phyloP scores from a whole-genome alignment of 2,797 vertebrate genomes.

The Hoplostethus mediterraneus region DNA sequence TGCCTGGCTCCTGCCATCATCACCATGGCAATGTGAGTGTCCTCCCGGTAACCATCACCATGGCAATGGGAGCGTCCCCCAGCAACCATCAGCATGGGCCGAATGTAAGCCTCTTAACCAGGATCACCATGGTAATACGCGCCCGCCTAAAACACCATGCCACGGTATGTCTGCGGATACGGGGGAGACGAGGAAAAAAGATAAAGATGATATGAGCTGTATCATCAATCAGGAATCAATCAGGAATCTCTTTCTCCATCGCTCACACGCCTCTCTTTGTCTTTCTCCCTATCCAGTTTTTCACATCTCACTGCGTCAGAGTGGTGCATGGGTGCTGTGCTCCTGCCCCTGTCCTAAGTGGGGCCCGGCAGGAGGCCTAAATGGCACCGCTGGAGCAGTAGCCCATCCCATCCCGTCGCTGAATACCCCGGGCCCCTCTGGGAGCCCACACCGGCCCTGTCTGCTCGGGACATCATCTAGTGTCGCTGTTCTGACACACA shows the following conservation, averaged over 20 bases:
- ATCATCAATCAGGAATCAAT: slow-evolving; percentile 23
- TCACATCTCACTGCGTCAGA: slow-evolving; percentile 47
- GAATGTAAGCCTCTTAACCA: slow-evolving; percentile 84
- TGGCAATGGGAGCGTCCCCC: slow-evolving; percentile 85
- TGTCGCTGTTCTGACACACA: slow-evolving; percentile 71
- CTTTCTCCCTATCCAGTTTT: slow-evolving; percentile 29
- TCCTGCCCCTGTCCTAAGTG: slow-evolving; percentile 53
- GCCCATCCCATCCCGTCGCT: slow-evolving; percentile 41
- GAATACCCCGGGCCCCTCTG: slow-evolving; percentile 52
- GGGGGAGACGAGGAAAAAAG: slow-evolving; percentile 1
- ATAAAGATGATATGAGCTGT: slow-evolving; percentile 33
- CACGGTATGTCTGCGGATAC: slow-evolving; percentile 46
- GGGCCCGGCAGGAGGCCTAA: slow-evolving; percentile 66
- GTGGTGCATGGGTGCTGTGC: slow-evolving; percentile 37
- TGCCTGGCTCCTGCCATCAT: slow-evolving; percentile 81
- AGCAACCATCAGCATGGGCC: slow-evolving; percentile 82
- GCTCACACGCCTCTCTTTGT: slow-evolving; percentile 16
- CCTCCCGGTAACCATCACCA: slow-evolving; percentile 83
- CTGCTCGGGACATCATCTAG: slow-evolving; percentile 64
- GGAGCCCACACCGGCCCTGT: slow-evolving; percentile 58
- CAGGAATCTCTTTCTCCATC: slow-evolving; percentile 11
- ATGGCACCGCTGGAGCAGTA: slow-evolving; percentile 49
- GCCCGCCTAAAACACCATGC: slow-evolving; percentile 59
- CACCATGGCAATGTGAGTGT: slow-evolving; percentile 85
- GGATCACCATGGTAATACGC: slow-evolving; percentile 82